Percentiles rank a stretch among this genome's conserved stretches.
Conservation (phyloP, 2,113 vertebrate genomes). For the Sardina pilchardus region DNA sequence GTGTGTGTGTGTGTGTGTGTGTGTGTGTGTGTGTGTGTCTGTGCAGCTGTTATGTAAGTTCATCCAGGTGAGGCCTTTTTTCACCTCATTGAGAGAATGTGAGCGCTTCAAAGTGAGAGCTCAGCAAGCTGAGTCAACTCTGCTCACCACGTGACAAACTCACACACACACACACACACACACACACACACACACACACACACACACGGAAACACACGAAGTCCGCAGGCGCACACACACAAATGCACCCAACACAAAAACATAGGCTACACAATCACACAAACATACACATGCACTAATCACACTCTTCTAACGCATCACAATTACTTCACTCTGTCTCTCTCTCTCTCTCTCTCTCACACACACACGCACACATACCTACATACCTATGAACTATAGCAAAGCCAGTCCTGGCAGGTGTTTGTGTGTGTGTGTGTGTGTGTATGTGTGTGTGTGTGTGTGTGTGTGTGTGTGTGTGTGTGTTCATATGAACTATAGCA, state of each 20-base stretch:
- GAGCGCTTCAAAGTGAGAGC: not conserved
- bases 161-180: not conserved
- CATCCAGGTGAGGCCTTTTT: not conserved
- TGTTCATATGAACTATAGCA: no score
- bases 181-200: not conserved
- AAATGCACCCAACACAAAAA: not conserved
- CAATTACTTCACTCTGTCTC: no score
- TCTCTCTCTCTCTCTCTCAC: no score
- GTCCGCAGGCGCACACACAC: not conserved
- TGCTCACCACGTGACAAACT: not conserved
- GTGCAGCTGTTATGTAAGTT: constrained; percentile 7
- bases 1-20: not conserved
- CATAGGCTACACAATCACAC: not conserved
- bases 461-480: no score
- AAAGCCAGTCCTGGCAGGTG: no score
- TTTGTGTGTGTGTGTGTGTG: no score
- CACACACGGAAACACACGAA: not conserved
- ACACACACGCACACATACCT: no score
- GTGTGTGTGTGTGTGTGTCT: not conserved
- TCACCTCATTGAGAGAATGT: not conserved
- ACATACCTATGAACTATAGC: no score
- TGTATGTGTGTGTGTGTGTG: no score
- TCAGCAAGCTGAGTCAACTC: not conserved
- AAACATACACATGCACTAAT: not conserved
- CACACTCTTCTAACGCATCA: no score